Conservation (phyloP, 2,888 invertebrate genomes). For the Morinoia aosen region DNA sequence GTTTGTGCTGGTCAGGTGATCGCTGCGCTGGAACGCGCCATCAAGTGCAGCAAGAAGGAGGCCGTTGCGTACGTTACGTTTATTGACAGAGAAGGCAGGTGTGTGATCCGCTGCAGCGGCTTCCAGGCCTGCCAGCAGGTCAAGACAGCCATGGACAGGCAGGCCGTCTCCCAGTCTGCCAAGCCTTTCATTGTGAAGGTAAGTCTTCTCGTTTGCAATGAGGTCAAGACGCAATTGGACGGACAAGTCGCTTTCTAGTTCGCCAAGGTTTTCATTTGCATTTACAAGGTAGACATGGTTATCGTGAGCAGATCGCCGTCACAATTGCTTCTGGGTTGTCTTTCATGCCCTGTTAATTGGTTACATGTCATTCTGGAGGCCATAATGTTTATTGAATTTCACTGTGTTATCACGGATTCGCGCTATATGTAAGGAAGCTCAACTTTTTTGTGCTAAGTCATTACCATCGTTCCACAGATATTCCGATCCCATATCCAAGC, state of each 20-base stretch:
- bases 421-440: too few relatives aligned
- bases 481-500: constrained; percentile 92
- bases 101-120: constrained; percentile 83
- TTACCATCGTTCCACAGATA: constrained; percentile 73
- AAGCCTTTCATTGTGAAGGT: constrained; percentile 67
- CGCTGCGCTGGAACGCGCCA: constrained; percentile 86
- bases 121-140: constrained; percentile 79
- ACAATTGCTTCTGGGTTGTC: background rate
- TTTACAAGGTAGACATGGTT: too few relatives aligned
- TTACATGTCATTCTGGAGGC: background rate
- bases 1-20: constrained; percentile 79
- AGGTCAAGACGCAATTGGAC: constrained; percentile 86
- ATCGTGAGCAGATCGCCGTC: too few relatives aligned
- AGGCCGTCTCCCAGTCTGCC: constrained; percentile 78
- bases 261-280: constrained; percentile 59
- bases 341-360: background rate
- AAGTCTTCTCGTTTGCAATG: constrained; percentile 75
- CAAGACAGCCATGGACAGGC: constrained; percentile 85
- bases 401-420: too few relatives aligned
- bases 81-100: constrained; percentile 96
- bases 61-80: constrained; percentile 95
- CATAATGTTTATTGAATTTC: too few relatives aligned
- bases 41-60: constrained; percentile 89
- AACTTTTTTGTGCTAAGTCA: background rate
- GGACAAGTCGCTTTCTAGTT: constrained; percentile 80